Percentiles rank a stretch among this genome's conserved stretches.
Evolutionary conservation across 1,140 invertebrate species (phyloP).

Genomic region (Microplitis mediator): DNA sequence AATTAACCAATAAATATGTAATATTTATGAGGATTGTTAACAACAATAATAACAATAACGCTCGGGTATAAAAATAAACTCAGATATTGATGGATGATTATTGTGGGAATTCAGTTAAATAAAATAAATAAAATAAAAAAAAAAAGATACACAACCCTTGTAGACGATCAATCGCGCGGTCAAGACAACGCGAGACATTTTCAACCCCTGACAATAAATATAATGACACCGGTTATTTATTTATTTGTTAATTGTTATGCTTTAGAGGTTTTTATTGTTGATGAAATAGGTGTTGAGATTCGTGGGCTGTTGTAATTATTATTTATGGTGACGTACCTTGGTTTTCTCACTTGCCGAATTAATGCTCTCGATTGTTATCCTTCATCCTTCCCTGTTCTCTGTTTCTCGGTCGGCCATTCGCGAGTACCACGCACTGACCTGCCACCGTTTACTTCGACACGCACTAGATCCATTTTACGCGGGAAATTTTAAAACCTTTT

Average conservation of each 20-base stretch:
- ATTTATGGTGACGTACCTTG: constrained; percentile 21
- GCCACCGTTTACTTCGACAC: constrained; percentile 25
- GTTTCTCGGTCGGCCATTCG: constrained; percentile 25
- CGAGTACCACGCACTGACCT: constrained; percentile 25
- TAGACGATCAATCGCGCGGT: constrained; percentile 11
- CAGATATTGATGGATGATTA: neutral
- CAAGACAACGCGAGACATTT: constrained; percentile 1
- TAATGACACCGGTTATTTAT: constrained; percentile 1
- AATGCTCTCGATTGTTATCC: constrained; percentile 29
- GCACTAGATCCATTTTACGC: constrained; percentile 3
- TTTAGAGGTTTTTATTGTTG: neutral
- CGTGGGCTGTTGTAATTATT: neutral
- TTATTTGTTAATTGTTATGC: neutral
- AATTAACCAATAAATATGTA: constrained; percentile 25
- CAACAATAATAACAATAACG: constrained; percentile 18
- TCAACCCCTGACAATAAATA: constrained; percentile 1
- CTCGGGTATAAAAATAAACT: neutral
- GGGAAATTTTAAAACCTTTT: neutral
- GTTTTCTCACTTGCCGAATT: constrained; percentile 20
- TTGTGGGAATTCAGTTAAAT: constrained; percentile 13
- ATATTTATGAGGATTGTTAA: constrained; percentile 16
- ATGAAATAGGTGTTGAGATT: no score
- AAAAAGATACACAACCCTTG: constrained; percentile 7
- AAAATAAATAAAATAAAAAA: neutral
- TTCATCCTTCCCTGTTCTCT: constrained; percentile 27